A percentile compares a stretch with the other conserved stretches of the same genome.
phyloP scores from a whole-genome alignment of 1,140 invertebrate species.

The Eumeta japonica region DNA sequence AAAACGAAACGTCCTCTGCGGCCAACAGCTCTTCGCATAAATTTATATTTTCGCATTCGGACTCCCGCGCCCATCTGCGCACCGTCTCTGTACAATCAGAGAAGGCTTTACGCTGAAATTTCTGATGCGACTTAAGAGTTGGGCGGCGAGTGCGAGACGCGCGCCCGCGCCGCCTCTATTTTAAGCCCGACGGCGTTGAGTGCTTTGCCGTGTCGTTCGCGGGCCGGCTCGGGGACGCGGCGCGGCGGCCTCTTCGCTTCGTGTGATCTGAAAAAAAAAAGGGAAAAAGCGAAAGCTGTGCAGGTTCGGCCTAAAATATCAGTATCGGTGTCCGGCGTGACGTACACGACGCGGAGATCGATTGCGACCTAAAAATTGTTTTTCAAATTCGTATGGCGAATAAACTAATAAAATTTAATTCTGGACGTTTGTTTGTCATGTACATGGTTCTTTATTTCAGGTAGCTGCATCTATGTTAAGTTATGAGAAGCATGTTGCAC shows the following conservation, averaged over 20 bases:
- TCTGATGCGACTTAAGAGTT: conserved; percentile 33
- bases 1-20: conserved; percentile 8
- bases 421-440: no score
- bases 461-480: no score
- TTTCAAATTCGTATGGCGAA: conserved; percentile 12
- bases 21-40: conserved; percentile 15
- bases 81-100: no score
- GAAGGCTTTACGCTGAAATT: no score
- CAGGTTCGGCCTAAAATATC: no score
- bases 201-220: conserved; percentile 26
- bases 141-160: conserved; percentile 23
- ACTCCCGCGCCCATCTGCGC: no score
- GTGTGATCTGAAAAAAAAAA: no score
- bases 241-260: conserved; percentile 7
- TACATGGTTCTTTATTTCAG: no score
- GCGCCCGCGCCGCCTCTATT: conserved; percentile 13
- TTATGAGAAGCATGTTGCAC: no score
- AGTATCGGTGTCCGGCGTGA: no score
- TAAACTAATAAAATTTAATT: conserved; percentile 12
- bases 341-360: conserved; percentile 3
- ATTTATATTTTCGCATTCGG: no score
- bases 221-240: background rate
- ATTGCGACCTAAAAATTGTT: conserved; percentile 6
- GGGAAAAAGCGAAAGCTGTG: no score
- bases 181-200: conserved; percentile 22